These are phyloP conservation scores for Pachycephala philippinensis DNA, from an alignment of 2,113 vertebrate species.

Conservation along the genomic window DNA sequence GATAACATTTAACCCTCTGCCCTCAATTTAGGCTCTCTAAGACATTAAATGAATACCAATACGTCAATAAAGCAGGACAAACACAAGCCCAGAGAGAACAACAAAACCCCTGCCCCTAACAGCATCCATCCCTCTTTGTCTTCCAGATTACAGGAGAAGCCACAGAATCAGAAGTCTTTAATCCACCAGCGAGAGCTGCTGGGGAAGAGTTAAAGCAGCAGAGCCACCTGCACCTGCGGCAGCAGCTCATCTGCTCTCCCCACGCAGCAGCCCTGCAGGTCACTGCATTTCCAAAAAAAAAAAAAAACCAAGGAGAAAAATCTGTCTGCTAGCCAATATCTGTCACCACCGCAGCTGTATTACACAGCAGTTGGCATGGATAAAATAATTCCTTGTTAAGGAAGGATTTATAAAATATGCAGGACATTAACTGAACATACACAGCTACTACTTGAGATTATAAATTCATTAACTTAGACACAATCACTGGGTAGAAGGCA, in stretches of 20 bases:
- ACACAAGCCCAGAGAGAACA: conserved; percentile 36
- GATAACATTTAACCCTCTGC: conserved; percentile 68
- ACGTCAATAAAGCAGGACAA: conserved; percentile 51
- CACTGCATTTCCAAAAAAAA: not conserved
- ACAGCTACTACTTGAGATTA: not conserved
- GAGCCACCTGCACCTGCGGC: not conserved
- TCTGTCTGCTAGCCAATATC: not conserved
- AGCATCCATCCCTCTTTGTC: conserved; percentile 25
- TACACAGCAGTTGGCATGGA: not conserved
- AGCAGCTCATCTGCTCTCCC: conserved; percentile 19
- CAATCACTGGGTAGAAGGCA: not conserved
- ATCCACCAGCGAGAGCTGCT: not conserved
- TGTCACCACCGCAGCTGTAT: conserved; percentile 15
- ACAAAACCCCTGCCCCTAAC: conserved; percentile 33
- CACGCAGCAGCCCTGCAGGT: not conserved
- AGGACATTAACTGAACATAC: not conserved
- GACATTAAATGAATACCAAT: conserved; percentile 51
- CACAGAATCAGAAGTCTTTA: not conserved
- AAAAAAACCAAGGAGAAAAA: not conserved
- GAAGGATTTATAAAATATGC: conserved; percentile 45
- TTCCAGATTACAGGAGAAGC: not conserved
- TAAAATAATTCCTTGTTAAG: conserved; percentile 21
- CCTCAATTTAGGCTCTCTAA: conserved; percentile 57
- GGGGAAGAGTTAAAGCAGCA: conserved; percentile 14
- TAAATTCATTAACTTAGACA: not conserved